Percentiles rank a stretch among this genome's conserved stretches.
These are phyloP conservation scores for Lepidochrysops patricia DNA, from an alignment of 2,888 invertebrate species.

Conservation along the genomic window DNA sequence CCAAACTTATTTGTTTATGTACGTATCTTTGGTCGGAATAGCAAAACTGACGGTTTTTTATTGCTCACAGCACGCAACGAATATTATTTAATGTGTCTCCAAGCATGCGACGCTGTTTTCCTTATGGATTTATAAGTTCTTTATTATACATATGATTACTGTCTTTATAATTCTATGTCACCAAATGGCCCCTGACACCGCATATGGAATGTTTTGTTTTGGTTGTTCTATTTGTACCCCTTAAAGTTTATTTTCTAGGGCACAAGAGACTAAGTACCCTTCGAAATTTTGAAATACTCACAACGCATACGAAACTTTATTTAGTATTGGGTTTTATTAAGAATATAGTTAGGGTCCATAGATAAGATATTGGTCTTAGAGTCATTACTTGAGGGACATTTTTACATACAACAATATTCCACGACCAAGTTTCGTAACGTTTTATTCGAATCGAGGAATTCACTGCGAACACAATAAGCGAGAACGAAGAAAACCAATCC, in stretches of 20 bases:
- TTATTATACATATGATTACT: background rate
- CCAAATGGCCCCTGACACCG: background rate
- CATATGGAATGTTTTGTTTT: too few species aligned
- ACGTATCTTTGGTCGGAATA: background rate
- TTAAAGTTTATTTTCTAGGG: too few species aligned
- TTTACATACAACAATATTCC: background rate
- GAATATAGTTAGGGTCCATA: too few species aligned
- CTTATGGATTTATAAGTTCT: slow-evolving; percentile 8
- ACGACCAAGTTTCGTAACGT: background rate
- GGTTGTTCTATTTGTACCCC: too few species aligned
- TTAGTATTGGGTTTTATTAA: too few species aligned
- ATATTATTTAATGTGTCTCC: slow-evolving; percentile 11
- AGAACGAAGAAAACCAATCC: slow-evolving; percentile 21
- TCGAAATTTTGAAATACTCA: too few species aligned
- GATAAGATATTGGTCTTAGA: too few species aligned
- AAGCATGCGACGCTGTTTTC: slow-evolving; percentile 6
- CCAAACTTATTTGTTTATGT: slow-evolving; percentile 5
- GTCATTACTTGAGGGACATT: background rate
- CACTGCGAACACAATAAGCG: slow-evolving; percentile 4
- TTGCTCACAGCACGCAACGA: slow-evolving; percentile 5
- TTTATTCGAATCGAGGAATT: background rate
- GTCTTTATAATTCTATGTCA: background rate
- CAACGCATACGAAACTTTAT: too few species aligned
- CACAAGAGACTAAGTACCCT: too few species aligned
- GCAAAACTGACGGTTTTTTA: background rate